phyloP scores from a whole-genome alignment of 2,113 vertebrate genomes.

The Phylloscopus trochilus region DNA sequence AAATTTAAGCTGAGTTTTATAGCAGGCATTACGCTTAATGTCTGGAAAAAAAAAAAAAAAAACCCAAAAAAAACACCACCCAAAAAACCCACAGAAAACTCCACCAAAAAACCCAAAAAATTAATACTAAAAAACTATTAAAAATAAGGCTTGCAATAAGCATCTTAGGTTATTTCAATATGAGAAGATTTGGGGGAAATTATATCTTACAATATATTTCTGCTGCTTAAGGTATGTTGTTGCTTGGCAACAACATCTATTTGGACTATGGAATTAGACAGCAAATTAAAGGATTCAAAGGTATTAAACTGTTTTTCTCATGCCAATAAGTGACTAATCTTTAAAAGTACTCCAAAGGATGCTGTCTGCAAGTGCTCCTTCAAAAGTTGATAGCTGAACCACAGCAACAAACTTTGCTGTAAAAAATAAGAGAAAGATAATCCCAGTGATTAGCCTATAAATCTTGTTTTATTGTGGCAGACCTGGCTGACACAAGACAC shows the following conservation, averaged over 20 bases:
- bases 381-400: not conserved
- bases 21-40: not conserved
- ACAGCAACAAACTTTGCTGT: not conserved
- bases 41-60: not conserved
- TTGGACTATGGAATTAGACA: not conserved
- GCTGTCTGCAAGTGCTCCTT: not conserved
- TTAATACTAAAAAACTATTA: not conserved
- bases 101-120: rapidly evolving
- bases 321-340: not conserved
- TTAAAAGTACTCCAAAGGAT: not conserved
- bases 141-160: constrained; percentile 29
- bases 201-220: not conserved
- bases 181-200: not conserved
- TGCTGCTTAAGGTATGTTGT: not conserved
- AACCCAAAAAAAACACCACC: rapidly evolving
- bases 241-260: constrained; percentile 13
- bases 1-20: constrained; percentile 28
- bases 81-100: rapidly evolving
- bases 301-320: constrained; percentile 3
- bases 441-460: not conserved
- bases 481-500: not conserved
- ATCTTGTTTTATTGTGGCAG: not conserved
- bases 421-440: not conserved
- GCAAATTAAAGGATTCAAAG: constrained; percentile 4
- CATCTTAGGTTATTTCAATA: constrained; percentile 8